phyloP scores from a whole-genome alignment of 1,140 invertebrate genomes.

The Asobara japonica region DNA sequence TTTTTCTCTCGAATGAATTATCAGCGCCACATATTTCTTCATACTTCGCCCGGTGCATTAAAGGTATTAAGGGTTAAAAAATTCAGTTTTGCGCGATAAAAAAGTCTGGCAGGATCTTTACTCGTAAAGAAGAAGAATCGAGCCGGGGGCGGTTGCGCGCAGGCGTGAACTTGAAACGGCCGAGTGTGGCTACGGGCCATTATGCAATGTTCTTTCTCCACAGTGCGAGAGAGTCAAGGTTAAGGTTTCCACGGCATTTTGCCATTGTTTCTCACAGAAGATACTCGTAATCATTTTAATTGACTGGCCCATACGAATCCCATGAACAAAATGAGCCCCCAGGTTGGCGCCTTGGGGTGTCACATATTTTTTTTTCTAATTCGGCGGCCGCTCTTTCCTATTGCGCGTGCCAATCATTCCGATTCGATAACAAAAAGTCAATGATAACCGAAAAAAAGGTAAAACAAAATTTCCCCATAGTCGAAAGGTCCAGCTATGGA shows the following conservation, averaged over 20 bases:
- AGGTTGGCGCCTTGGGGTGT: neutral
- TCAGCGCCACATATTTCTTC: no score
- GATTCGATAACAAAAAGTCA: no score
- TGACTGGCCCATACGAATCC: neutral
- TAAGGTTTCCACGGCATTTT: conserved; percentile 3
- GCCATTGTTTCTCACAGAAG: neutral
- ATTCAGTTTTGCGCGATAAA: neutral
- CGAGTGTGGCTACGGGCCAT: neutral
- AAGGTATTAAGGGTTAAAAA: neutral
- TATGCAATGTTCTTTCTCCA: conserved; percentile 6
- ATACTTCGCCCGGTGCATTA: neutral
- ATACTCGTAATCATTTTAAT: conserved; percentile 7
- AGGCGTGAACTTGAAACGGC: conserved; percentile 17
- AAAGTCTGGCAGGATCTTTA: neutral
- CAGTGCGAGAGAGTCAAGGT: neutral
- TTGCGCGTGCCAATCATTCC: neutral
- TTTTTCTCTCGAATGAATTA: neutral
- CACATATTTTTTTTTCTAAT: neutral
- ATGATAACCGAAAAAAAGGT: no score
- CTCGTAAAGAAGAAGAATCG: neutral
- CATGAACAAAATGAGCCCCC: neutral
- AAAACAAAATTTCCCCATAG: no score
- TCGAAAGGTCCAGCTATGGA: no score
- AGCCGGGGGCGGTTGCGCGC: neutral
- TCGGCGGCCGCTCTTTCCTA: neutral